Conservation (phyloP, 2,113 vertebrate genomes). For the Trogon surrucura region DNA sequence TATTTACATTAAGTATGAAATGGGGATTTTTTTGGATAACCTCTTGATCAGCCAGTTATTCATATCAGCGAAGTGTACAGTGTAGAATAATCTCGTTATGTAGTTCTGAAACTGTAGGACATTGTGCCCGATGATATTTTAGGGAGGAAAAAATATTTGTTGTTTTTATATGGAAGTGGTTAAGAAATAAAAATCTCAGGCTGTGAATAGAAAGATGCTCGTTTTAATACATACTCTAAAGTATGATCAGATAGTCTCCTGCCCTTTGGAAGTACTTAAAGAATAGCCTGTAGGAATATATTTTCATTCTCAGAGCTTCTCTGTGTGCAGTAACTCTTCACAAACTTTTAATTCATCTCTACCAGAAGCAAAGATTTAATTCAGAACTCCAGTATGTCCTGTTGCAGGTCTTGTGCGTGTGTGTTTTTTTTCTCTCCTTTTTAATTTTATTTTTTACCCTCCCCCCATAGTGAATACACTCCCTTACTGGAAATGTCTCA, state of each 20-base stretch:
- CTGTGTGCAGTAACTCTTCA: background rate
- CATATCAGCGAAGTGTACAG: background rate
- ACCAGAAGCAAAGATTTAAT: background rate
- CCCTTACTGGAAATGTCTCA: background rate
- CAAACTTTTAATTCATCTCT: background rate
- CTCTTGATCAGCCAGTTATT: background rate
- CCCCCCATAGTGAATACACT: background rate
- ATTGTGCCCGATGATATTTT: background rate
- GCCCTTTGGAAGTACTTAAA: background rate
- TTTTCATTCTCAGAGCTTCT: background rate
- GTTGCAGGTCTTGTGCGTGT: background rate
- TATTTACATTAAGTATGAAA: background rate
- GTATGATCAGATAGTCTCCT: background rate
- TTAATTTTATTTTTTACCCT: too few relatives aligned
- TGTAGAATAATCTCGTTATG: background rate
- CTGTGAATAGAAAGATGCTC: background rate
- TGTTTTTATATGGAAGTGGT: background rate
- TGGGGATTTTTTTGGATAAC: background rate
- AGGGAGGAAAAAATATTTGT: background rate
- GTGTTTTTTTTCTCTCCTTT: background rate
- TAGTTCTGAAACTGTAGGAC: background rate
- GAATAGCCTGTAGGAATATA: background rate
- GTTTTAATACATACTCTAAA: background rate
- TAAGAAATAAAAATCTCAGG: background rate
- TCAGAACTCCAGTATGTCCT: background rate